Base-by-base conservation (phyloP, 2,113 vertebrate species). In the Probosciger aterrimus region DNA sequence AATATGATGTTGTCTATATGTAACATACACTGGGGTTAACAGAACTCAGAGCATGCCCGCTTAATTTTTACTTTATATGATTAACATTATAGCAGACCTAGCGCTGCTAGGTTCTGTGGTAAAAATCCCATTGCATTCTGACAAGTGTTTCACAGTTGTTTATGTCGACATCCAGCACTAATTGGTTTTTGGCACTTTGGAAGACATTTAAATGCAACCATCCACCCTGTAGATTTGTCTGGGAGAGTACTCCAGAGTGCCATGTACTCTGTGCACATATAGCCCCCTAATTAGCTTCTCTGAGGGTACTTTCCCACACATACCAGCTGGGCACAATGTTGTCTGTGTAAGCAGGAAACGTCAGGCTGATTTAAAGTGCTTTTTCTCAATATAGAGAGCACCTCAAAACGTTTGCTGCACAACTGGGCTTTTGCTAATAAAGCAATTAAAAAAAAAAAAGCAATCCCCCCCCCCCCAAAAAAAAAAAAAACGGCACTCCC, bases 151-250 rank as follows among this genome's bases (percentile, higher is more conserved):
- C 79, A 55, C 50, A 55, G 73, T 67, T 83, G 23, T 55, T 93
- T 91, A 49, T 57, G 33, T 71, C 44, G 65, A 88, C 6, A 7
- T 77, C 73, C 73, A 91, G 41, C 60, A 31, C 76, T 96, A 91
- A 88, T 88, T 96, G 63, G 10, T 43, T 95, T 93, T 90, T 94
- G 88, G 79, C 86, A 93, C 74, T 71, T 87, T 52, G 52, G 71
- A 78, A 50, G 39, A 41, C 35, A 14, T 94, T 77, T 69, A 44
- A 80, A 70, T 93, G 93, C 71, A 64, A 10, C 44, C 41, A 44
- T 80, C 41, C 13, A 23, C 75, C 57, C 59, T 68, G 43, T 11
- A 71, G 63, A 64, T 76, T 88, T 88, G 4, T 52, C 33, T 77
- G n/a, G 62, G 59, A 74, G 67, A 90, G 43, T 27, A 14, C 8